Conservation (phyloP, 2,888 invertebrate species). For the Trissoscelio sp. region DNA sequence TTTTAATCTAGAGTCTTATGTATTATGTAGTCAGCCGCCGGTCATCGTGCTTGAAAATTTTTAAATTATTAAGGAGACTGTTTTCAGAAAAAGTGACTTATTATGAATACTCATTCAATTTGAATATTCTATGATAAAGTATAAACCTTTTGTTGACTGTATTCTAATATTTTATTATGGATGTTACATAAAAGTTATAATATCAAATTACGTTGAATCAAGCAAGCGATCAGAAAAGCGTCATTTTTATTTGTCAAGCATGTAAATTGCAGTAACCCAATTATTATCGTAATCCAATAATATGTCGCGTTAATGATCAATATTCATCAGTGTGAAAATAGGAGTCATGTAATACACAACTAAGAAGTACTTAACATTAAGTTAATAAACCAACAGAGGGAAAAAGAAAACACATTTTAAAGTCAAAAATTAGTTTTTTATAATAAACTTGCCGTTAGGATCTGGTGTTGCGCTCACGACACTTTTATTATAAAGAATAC, state of each 20-base stretch:
- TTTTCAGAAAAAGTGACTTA: slow-evolving; percentile 12
- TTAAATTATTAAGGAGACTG: slow-evolving; percentile 3
- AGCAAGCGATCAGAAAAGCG: not conserved
- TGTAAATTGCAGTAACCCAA: slow-evolving; percentile 22
- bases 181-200: not conserved
- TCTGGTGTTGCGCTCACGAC: not conserved
- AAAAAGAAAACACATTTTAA: slow-evolving; percentile 16
- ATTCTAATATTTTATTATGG: slow-evolving; percentile 26
- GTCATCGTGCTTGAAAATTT: no score
- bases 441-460: not conserved
- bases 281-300: slow-evolving; percentile 47
- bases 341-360: slow-evolving; percentile 32
- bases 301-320: slow-evolving; percentile 48
- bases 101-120: slow-evolving; percentile 13
- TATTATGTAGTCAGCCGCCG: no score
- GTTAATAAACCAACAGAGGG: no score
- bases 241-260: slow-evolving; percentile 9
- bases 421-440: not conserved
- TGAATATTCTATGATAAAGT: slow-evolving; percentile 20
- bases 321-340: slow-evolving; percentile 51
- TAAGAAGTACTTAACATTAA: slow-evolving; percentile 38
- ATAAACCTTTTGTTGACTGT: slow-evolving; percentile 10
- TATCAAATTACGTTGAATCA: not conserved
- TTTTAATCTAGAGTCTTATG: no score
- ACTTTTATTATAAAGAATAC: slow-evolving; percentile 5